These are phyloP conservation scores for Tromatobia lineatoria DNA, from an alignment of 2,888 invertebrate species.

Conservation along the genomic window DNA sequence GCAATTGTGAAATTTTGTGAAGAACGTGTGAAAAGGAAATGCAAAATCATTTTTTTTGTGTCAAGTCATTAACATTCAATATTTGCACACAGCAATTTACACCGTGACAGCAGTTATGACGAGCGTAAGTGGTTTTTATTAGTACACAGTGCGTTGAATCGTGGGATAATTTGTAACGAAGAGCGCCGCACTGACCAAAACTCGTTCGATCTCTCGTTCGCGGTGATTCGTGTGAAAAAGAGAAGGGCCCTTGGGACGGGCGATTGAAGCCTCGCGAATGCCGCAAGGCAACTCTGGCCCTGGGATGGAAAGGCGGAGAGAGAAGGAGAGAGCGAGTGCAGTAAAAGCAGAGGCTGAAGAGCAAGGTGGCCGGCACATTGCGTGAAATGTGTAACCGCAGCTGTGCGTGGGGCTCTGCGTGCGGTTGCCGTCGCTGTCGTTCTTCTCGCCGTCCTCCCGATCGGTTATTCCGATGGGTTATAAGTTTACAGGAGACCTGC, in stretches of 20 bases:
- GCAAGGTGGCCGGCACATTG: constrained; percentile 79
- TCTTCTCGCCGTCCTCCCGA: constrained; percentile 43
- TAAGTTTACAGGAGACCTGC: constrained; percentile 21
- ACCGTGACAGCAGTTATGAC: background rate
- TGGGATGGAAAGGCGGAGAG: constrained; percentile 34
- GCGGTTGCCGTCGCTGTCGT: constrained; percentile 34
- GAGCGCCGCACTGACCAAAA: constrained; percentile 9
- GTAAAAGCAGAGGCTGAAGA: constrained; percentile 58
- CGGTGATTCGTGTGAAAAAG: constrained; percentile 51
- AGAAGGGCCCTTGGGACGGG: constrained; percentile 15
- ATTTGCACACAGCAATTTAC: background rate
- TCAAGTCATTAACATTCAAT: background rate
- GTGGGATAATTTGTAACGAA: constrained; percentile 33
- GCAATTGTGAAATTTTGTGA: too few relatives aligned
- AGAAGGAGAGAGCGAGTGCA: constrained; percentile 50
- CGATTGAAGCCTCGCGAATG: constrained; percentile 57
- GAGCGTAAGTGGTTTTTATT: background rate
- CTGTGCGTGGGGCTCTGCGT: constrained; percentile 78
- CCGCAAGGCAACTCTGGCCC: constrained; percentile 29
- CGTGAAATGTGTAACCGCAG: constrained; percentile 84
- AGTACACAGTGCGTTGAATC: background rate
- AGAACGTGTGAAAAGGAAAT: too few relatives aligned
- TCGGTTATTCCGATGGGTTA: constrained; percentile 23
- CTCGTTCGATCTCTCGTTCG: constrained; percentile 45
- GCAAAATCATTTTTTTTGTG: background rate